Conservation (phyloP, 2,888 invertebrate species). For the Spodoptera picta region DNA sequence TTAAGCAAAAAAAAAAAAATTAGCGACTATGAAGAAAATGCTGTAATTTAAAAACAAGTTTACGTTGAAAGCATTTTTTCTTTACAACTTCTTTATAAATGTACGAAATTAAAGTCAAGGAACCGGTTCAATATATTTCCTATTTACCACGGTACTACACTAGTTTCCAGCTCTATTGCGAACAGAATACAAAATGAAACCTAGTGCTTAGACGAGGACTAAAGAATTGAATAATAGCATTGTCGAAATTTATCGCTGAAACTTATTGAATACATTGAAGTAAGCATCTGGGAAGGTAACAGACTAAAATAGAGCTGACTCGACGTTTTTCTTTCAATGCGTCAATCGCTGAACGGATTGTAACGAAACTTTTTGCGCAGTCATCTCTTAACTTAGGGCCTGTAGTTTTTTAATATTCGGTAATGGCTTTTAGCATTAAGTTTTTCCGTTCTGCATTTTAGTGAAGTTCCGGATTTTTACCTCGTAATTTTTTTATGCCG, state of each 20-base stretch:
- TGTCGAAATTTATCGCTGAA: slow-evolving; percentile 27
- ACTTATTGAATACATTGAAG: slow-evolving; percentile 34
- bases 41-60: slow-evolving; percentile 22
- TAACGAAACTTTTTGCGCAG: slow-evolving; percentile 39
- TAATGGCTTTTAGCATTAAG: slow-evolving; percentile 38
- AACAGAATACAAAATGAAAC: slow-evolving; percentile 14
- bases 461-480: slow-evolving; percentile 1
- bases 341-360: slow-evolving; percentile 31
- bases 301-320: slow-evolving; percentile 33
- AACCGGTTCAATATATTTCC: slow-evolving; percentile 23
- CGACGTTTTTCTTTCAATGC: slow-evolving; percentile 33
- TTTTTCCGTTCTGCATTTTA: slow-evolving; percentile 2
- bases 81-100: slow-evolving; percentile 19
- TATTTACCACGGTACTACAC: background rate
- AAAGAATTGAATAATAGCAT: slow-evolving; percentile 11
- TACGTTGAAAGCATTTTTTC: slow-evolving; percentile 26
- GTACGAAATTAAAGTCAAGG: slow-evolving; percentile 17
- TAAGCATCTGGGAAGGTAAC: slow-evolving; percentile 10
- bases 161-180: background rate
- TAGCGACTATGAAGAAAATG: slow-evolving; percentile 25
- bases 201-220: slow-evolving; percentile 4
- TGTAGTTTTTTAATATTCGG: slow-evolving; percentile 32
- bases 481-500: slow-evolving; percentile 11
- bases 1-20: too few species aligned
- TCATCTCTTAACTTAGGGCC: slow-evolving; percentile 35